Conservation (phyloP, 92 coral and sea anemone genomes). For the Palythoa grandiflora region DNA sequence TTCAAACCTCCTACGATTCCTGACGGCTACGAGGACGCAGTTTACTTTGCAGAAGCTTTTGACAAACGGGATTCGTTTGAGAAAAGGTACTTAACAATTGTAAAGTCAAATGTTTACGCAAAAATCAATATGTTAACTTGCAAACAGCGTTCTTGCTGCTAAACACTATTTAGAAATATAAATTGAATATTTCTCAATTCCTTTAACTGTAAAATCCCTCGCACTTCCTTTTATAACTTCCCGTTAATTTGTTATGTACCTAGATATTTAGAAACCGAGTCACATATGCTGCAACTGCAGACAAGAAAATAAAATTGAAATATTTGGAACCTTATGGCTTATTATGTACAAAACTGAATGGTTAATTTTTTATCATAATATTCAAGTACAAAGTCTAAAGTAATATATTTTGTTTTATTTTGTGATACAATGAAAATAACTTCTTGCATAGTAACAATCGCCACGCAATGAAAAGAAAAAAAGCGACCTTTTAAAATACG, state of each 20-base stretch:
- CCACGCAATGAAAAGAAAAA: neutral
- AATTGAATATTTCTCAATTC: neutral
- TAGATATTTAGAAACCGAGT: too few species aligned
- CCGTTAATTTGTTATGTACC: too few species aligned
- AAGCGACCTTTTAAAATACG: neutral
- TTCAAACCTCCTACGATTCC: constrained; percentile 79
- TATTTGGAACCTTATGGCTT: too few species aligned
- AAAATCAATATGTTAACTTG: neutral
- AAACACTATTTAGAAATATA: neutral
- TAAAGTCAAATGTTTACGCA: neutral
- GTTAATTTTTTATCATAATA: too few species aligned
- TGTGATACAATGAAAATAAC: neutral
- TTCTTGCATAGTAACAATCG: neutral
- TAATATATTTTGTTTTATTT: too few species aligned
- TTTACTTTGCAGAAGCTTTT: constrained; percentile 83
- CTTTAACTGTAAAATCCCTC: neutral
- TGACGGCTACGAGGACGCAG: constrained; percentile 78
- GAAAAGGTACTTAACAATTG: constrained; percentile 60
- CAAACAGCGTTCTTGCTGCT: neutral
- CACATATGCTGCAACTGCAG: too few species aligned
- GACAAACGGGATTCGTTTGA: constrained; percentile 70
- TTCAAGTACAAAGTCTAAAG: too few species aligned
- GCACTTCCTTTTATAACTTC: neutral
- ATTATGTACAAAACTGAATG: too few species aligned
- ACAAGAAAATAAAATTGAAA: too few species aligned